These are phyloP conservation scores for Lanistes nyassanus DNA, from an alignment of 1,140 invertebrate species.

Conservation along the genomic window DNA sequence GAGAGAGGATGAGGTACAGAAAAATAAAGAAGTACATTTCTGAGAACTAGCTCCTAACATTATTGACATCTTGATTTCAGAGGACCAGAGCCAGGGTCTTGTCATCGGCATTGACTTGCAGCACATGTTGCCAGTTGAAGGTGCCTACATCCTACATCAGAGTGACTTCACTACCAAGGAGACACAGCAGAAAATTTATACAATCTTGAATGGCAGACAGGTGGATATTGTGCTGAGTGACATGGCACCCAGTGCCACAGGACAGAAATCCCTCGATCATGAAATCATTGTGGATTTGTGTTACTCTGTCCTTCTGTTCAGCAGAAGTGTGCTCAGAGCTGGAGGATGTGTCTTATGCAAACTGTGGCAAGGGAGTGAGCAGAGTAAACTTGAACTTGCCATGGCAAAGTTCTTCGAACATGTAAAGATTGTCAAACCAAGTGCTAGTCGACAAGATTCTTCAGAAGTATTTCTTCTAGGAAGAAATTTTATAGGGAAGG, in stretches of 20 bases:
- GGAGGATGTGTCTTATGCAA: slow-evolving; percentile 77
- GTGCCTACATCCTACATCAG: slow-evolving; percentile 79
- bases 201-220: slow-evolving; percentile 71
- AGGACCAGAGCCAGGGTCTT: slow-evolving; percentile 61
- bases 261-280: slow-evolving; percentile 82
- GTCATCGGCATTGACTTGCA: slow-evolving; percentile 86
- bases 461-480: slow-evolving; percentile 87
- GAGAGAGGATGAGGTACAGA: too few relatives aligned
- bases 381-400: slow-evolving; percentile 75
- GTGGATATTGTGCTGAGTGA: slow-evolving; percentile 90
- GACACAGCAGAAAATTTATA: slow-evolving; percentile 74
- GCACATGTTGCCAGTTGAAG: slow-evolving; percentile 77
- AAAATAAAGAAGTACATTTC: too few relatives aligned
- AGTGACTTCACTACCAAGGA: slow-evolving; percentile 81
- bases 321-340: slow-evolving; percentile 74
- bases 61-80: slow-evolving; percentile 51
- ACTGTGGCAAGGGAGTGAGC: slow-evolving; percentile 84
- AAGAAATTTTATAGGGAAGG: slow-evolving; percentile 72
- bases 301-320: slow-evolving; percentile 82
- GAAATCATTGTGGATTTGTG: slow-evolving; percentile 78
- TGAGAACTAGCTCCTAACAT: too few relatives aligned
- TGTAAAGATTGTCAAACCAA: slow-evolving; percentile 85
- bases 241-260: slow-evolving; percentile 95
- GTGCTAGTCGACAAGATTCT: slow-evolving; percentile 86
- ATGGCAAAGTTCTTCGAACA: slow-evolving; percentile 79